Conservation (phyloP, 2,888 invertebrate species). For the Noctua janthina region DNA sequence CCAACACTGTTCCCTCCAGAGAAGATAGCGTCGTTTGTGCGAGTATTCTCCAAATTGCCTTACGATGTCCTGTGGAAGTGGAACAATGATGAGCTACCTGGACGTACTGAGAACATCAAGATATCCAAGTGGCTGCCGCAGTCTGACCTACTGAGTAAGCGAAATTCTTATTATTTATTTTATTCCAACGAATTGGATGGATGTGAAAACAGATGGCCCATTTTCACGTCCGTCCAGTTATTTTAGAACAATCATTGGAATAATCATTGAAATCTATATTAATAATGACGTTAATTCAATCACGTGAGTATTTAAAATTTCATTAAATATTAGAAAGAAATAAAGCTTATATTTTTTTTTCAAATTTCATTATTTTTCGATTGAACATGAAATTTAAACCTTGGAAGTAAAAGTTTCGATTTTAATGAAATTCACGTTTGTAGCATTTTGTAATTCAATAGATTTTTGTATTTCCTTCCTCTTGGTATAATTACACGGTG, state of each 20-base stretch:
- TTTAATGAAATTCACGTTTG: background rate
- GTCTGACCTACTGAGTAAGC: slow-evolving; percentile 81
- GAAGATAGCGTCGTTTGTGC: slow-evolving; percentile 70
- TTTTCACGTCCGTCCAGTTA: too few relatives aligned
- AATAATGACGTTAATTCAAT: background rate
- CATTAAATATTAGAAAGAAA: background rate
- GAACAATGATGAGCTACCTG: slow-evolving; percentile 71
- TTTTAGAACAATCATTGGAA: too few relatives aligned
- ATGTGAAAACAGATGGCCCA: too few relatives aligned
- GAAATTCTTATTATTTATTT: background rate
- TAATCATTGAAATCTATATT: too few relatives aligned
- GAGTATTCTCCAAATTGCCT: slow-evolving; percentile 77
- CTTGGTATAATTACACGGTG: too few relatives aligned
- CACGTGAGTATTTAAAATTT: background rate
- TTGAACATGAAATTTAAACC: background rate
- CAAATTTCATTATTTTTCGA: background rate
- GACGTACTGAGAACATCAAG: slow-evolving; percentile 72
- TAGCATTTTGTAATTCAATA: background rate
- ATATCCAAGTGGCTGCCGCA: slow-evolving; percentile 81
- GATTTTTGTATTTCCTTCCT: background rate
- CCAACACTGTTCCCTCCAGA: slow-evolving; percentile 73
- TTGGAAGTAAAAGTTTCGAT: background rate
- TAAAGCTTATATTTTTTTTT: too few relatives aligned
- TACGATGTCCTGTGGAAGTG: slow-evolving; percentile 84
- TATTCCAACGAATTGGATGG: too few relatives aligned